A percentile compares a stretch with the other conserved stretches of the same genome.
phyloP scores from a whole-genome alignment of 2,797 vertebrate genomes.

The Vultur gryphus region DNA sequence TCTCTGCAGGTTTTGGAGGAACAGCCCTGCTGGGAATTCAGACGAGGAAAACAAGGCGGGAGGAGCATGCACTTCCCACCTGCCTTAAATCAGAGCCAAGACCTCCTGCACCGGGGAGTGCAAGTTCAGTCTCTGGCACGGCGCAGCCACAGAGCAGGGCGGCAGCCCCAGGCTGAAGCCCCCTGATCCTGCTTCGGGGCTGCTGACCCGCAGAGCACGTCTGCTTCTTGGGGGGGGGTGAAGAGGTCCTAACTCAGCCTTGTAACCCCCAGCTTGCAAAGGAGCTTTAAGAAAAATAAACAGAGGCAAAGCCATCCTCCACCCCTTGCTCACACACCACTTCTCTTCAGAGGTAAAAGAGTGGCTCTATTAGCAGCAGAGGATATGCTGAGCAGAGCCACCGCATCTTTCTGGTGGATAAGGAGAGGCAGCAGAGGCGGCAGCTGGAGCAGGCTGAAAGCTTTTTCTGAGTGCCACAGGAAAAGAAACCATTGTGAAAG shows the following conservation, averaged over 20 bases:
- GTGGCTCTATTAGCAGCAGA: neutral
- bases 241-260: neutral
- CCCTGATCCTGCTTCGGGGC: accelerated
- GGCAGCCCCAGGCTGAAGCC: neutral
- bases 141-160: neutral
- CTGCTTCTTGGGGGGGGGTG: neutral
- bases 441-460: conserved; percentile 40
- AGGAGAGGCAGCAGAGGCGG: neutral
- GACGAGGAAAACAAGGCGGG: neutral
- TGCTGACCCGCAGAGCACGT: neutral
- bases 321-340: neutral
- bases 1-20: neutral
- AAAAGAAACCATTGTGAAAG: conserved; percentile 34
- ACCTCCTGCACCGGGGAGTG: neutral
- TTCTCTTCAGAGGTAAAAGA: neutral
- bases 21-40: neutral
- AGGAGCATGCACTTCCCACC: neutral
- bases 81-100: neutral
- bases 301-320: neutral
- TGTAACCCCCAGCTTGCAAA: neutral
- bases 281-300: neutral
- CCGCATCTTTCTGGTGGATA: neutral
- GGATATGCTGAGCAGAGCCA: neutral
- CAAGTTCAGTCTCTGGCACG: neutral
- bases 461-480: conserved; percentile 26